Evolutionary conservation across 2,797 vertebrate genomes (phyloP).

Genomic region (Threskiornis aethiopicus): DNA sequence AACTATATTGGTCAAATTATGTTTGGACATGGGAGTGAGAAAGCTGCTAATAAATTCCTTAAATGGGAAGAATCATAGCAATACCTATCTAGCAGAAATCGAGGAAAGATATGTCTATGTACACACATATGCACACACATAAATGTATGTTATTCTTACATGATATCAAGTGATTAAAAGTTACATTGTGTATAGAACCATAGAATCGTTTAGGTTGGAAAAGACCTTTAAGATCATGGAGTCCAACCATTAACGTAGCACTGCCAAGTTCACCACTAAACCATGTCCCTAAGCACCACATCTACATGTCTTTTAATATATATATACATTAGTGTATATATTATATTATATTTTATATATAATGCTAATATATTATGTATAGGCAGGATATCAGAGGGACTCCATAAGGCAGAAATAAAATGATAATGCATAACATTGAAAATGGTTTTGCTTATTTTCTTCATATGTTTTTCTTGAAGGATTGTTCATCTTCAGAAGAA

Average conservation of each 20-base stretch:
- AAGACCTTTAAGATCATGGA: too few species aligned
- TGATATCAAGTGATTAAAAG: neutral
- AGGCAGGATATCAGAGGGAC: neutral
- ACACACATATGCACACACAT: too few species aligned
- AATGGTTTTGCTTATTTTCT: conserved; percentile 40
- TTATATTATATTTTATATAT: too few species aligned
- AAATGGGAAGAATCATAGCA: neutral
- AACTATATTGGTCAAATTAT: neutral
- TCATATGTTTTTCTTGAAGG: conserved; percentile 78
- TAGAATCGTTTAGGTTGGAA: too few species aligned
- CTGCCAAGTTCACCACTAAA: too few species aligned
- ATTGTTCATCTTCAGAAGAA: conserved; percentile 96
- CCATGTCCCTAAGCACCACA: too few species aligned
- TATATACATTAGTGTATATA: too few species aligned
- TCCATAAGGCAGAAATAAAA: neutral
- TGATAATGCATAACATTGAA: neutral
- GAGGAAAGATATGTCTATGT: accelerated
- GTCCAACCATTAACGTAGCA: too few species aligned
- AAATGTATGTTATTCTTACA: neutral
- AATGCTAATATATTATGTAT: neutral
- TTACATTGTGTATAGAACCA: neutral
- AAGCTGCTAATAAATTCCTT: neutral
- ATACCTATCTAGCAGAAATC: neutral
- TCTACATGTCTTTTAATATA: too few species aligned
- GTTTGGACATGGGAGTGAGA: neutral